Evolutionary conservation across 2,797 vertebrate genomes (phyloP).

Genomic region (Hoplostethus mediterraneus): DNA sequence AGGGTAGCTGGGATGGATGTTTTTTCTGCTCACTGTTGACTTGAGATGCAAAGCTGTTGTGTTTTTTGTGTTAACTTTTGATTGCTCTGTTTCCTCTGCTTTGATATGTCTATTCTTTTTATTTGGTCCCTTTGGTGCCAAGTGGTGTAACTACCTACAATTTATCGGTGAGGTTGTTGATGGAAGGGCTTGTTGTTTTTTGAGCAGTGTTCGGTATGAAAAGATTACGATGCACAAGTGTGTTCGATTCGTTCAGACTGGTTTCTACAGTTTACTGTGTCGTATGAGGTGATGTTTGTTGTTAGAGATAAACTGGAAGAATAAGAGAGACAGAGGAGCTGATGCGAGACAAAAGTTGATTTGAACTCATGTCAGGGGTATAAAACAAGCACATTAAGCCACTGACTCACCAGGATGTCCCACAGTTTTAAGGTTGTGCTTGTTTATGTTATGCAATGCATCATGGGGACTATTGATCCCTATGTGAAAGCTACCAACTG

Average conservation of each 20-base stretch:
- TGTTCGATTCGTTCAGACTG: no score
- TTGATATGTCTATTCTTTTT: background rate
- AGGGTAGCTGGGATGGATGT: background rate
- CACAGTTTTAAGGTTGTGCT: conserved; percentile 3
- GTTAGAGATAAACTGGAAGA: background rate
- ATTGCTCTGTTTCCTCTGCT: background rate
- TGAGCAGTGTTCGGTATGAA: no score
- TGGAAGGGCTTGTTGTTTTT: no score
- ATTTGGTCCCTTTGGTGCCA: no score
- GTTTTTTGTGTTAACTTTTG: background rate
- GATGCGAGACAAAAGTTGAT: background rate
- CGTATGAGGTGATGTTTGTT: no score
- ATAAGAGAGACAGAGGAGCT: background rate
- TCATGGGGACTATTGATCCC: conserved; percentile 38
- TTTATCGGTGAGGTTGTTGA: no score
- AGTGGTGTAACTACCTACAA: no score
- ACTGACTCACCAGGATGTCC: background rate
- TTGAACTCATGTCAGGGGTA: background rate
- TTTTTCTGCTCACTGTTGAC: background rate
- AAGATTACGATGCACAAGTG: no score
- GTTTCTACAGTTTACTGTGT: no score
- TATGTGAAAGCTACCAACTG: conserved; percentile 9
- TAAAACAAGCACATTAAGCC: background rate
- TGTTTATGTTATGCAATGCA: conserved; percentile 15
- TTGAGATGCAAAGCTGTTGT: background rate